phyloP scores from a whole-genome alignment of 2,888 invertebrate genomes.

The Macrosiphum euphorbiae region DNA sequence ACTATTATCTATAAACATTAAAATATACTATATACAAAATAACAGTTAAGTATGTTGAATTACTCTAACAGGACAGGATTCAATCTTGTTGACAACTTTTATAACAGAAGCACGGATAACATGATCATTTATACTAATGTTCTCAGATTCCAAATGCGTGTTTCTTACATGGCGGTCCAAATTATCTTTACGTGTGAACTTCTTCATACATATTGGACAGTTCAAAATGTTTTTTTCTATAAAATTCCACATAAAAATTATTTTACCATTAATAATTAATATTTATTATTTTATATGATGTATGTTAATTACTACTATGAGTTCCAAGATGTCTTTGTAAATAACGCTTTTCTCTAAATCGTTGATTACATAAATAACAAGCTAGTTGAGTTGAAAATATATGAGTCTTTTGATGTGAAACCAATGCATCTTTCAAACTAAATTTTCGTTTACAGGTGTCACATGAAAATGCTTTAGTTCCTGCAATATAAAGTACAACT shows the following conservation, averaged over 20 bases:
- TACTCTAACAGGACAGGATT: constrained; percentile 56
- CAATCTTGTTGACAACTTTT: constrained; percentile 52
- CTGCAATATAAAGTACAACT: constrained; percentile 42
- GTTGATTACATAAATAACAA: constrained; percentile 63
- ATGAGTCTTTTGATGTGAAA: constrained; percentile 65
- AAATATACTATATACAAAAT: not conserved
- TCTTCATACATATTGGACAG: constrained; percentile 65
- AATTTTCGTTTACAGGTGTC: constrained; percentile 64
- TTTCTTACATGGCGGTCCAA: constrained; percentile 64
- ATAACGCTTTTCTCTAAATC: constrained; percentile 65
- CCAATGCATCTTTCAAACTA: constrained; percentile 64
- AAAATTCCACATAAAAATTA: constrained; percentile 21
- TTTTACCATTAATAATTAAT: constrained; percentile 2
- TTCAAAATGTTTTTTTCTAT: constrained; percentile 62
- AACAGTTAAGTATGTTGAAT: constrained; percentile 51
- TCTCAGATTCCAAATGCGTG: constrained; percentile 63
- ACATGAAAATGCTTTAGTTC: constrained; percentile 64
- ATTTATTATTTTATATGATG: not conserved
- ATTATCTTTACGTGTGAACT: constrained; percentile 66
- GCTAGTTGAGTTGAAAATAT: constrained; percentile 55
- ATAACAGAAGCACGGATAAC: constrained; percentile 57
- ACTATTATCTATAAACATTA: not conserved
- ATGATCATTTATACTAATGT: constrained; percentile 48
- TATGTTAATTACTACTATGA: constrained; percentile 62
- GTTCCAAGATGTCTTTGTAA: constrained; percentile 65